Evolutionary conservation across 2,113 vertebrate genomes (phyloP), one percentile per base, ranked within the genome.

Genomic region (Entomyzon cyanotis): DNA sequence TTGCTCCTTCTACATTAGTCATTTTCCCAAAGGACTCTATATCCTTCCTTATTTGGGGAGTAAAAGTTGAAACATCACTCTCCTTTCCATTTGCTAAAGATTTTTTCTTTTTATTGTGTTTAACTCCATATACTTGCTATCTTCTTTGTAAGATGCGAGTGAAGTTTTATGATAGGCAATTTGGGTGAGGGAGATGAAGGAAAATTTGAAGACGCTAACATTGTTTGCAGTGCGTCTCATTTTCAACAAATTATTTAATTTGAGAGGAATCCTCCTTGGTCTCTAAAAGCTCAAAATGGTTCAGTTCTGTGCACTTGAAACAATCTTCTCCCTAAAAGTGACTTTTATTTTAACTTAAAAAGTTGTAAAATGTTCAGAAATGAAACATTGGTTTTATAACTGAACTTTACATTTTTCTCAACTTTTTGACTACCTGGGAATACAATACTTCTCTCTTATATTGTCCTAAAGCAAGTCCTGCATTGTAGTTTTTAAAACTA

Each of bases 1-100:
- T 96, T 95, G 82, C 94, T 97, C 79, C 75, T 89, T 97, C 89
- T 94, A 58, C 87, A 89, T 96, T 84, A 90, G 77, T 95, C 50
- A 60, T 93, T 97, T 98, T 96, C 95, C 96, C 89, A 65, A 75
- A 87, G 73, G 93, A 94, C 47, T 85, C 49, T 73, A 95, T 28
- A 70, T 96, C 94, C 60, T 87, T 96, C 84, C 96, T 95, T 95
- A 96, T 98, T 96, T 96, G 89, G 76, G 52, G 37, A 92, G n/a
- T 84, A 84, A 89, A 97, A 96, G 52, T 87, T 1, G 37, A 93
- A 95, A 89, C 50, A 73, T 53, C 83, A 60, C 49, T 84, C 46
- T 97, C 60, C 22, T 96, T 97, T 92, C 84, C 95, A 73, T 78
- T 97, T 81, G 78, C 89, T 85, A 89, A 94, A 76, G 59, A 77